Percentiles rank a stretch among this genome's conserved stretches.
Evolutionary conservation across 2,888 invertebrate genomes (phyloP).

Genomic region (Drosophila glabriapex): DNA sequence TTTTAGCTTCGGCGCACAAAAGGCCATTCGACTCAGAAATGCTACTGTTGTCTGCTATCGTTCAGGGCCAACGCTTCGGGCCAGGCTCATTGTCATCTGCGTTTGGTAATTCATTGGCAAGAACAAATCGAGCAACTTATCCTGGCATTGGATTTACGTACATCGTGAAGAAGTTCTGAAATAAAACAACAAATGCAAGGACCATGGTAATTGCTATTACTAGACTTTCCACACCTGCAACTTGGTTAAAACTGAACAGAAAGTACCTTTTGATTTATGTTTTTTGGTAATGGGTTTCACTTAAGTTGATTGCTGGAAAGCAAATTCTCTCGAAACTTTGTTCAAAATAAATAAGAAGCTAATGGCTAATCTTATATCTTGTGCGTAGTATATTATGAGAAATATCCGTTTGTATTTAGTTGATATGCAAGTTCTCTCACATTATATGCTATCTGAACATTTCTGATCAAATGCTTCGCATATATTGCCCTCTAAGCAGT

Average conservation of each 20-base stretch:
- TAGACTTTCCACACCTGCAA: constrained; percentile 27
- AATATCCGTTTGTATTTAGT: constrained; percentile 2
- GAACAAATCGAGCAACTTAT: constrained; percentile 17
- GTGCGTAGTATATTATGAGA: too few relatives aligned
- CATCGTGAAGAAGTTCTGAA: constrained; percentile 22
- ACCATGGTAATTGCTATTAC: constrained; percentile 9
- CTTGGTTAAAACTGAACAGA: not conserved
- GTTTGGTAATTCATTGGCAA: constrained; percentile 35
- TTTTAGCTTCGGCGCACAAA: constrained; percentile 58
- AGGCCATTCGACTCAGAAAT: constrained; percentile 53
- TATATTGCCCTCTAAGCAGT: constrained; percentile 52
- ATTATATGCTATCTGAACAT: constrained; percentile 55
- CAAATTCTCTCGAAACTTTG: not conserved
- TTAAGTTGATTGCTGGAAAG: not conserved
- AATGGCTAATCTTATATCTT: not conserved
- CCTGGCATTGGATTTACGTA: constrained; percentile 32
- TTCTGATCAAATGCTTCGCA: constrained; percentile 53
- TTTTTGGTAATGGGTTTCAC: not conserved
- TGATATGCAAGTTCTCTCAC: constrained; percentile 56
- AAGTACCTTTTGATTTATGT: not conserved
- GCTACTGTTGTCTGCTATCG: constrained; percentile 34
- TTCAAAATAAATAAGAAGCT: not conserved
- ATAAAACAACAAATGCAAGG: constrained; percentile 4
- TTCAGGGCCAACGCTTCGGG: constrained; percentile 51
- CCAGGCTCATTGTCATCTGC: constrained; percentile 56